Evolutionary conservation across 2,113 vertebrate genomes (phyloP).

Genomic region (Etheostoma spectabile): DNA sequence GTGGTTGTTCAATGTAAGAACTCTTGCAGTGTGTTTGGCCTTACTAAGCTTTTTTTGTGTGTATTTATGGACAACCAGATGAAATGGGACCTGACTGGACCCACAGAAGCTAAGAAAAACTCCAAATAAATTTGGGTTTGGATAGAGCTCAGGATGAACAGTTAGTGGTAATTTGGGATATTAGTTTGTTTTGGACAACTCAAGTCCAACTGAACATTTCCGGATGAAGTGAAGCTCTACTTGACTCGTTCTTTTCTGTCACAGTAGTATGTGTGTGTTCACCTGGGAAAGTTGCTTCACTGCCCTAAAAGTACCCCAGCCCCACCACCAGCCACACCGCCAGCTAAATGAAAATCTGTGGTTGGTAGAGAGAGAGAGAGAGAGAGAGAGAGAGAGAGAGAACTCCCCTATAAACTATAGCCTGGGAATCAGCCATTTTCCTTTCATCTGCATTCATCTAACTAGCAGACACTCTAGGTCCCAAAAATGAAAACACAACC

Average conservation of each 20-base stretch:
- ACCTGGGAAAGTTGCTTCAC: conserved; percentile 60
- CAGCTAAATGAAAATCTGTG: conserved; percentile 75
- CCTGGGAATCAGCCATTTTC: conserved; percentile 64
- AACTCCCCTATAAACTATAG: conserved; percentile 61
- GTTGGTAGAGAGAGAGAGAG: conserved; percentile 54
- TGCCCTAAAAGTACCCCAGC: conserved; percentile 37
- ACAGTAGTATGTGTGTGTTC: background rate
- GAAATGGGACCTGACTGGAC: conserved; percentile 37
- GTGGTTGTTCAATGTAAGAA: conserved; percentile 29
- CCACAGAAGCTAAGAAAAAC: conserved; percentile 38
- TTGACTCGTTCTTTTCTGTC: background rate
- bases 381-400: conserved; percentile 51
- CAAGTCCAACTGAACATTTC: background rate
- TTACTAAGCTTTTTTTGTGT: conserved; percentile 9
- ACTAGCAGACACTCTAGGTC: conserved; percentile 59
- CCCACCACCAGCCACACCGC: conserved; percentile 35
- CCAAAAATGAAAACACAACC: conserved; percentile 52
- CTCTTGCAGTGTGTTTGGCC: conserved; percentile 3
- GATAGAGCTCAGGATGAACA: conserved; percentile 21
- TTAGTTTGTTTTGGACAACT: conserved; percentile 33
- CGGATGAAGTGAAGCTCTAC: background rate
- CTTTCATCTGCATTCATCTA: conserved; percentile 75
- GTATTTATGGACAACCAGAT: conserved; percentile 47
- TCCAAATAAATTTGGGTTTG: conserved; percentile 47
- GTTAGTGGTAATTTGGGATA: conserved; percentile 16